A percentile compares a stretch with the other conserved stretches of the same genome.
phyloP scores from a whole-genome alignment of 2,113 vertebrate genomes.

The Nanger granti region DNA sequence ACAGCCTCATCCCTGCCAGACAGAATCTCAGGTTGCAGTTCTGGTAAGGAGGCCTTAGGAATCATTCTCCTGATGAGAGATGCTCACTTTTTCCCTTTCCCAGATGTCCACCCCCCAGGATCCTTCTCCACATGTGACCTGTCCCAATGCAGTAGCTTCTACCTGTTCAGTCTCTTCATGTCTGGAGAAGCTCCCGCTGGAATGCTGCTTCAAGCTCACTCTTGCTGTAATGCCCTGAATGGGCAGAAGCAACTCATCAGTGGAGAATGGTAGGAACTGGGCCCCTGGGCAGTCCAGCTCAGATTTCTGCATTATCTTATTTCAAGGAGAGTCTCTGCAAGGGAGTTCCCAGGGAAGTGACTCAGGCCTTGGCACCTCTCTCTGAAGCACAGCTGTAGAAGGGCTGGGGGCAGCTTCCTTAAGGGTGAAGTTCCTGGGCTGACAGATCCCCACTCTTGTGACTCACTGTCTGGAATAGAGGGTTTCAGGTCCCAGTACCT shows the following conservation, averaged over 20 bases:
- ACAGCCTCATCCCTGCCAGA: not conserved
- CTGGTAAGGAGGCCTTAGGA: not conserved
- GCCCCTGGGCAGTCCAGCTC: not conserved
- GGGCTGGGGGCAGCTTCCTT: not conserved
- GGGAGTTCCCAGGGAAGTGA: slow-evolving; percentile 11
- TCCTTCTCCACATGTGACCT: not conserved
- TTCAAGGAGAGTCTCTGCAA: not conserved
- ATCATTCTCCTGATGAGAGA: not conserved
- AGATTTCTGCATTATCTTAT: not conserved
- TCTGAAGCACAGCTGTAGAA: not conserved
- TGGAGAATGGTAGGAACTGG: not conserved
- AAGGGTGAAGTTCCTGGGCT: not conserved
- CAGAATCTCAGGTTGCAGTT: not conserved
- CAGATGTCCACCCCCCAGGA: not conserved
- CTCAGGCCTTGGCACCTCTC: not conserved
- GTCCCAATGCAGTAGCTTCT: not conserved
- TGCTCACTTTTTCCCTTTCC: not conserved
- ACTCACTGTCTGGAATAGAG: not conserved
- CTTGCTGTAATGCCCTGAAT: not conserved
- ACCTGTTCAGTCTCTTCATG: not conserved
- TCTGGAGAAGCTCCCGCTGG: not conserved
- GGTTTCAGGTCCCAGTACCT: not conserved
- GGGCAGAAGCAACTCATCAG: not conserved
- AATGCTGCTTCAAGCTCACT: not conserved
- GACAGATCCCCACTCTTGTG: not conserved